Evolutionary conservation across 1,140 invertebrate species (phyloP).

Genomic region (Hylaeus anthracinus): DNA sequence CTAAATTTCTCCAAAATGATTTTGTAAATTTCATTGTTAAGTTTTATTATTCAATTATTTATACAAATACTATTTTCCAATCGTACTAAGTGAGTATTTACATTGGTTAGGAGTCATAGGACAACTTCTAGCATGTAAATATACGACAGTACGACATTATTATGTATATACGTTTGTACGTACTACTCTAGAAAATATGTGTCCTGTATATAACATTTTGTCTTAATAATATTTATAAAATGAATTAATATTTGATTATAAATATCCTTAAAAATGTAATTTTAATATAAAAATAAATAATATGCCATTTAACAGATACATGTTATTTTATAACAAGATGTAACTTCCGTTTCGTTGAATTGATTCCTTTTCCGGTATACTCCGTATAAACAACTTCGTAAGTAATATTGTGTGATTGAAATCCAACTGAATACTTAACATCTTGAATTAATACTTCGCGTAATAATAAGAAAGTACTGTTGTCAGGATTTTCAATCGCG

Average conservation of each 20-base stretch:
- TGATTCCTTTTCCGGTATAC: constrained; percentile 64
- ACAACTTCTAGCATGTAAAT: too few species aligned
- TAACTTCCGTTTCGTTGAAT: constrained; percentile 12
- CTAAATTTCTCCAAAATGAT: constrained; percentile 14
- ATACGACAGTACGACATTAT: too few species aligned
- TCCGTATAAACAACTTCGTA: constrained; percentile 58
- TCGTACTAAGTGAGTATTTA: background rate
- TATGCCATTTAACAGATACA: background rate
- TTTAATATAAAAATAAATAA: background rate
- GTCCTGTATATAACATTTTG: background rate
- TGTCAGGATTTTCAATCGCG: background rate
- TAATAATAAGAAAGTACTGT: background rate
- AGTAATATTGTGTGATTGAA: constrained; percentile 48
- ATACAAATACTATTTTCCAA: background rate
- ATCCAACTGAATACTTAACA: constrained; percentile 47
- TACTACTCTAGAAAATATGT: constrained; percentile 34
- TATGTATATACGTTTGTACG: too few species aligned
- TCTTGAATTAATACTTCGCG: constrained; percentile 5
- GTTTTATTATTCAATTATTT: constrained; percentile 1
- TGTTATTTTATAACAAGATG: background rate
- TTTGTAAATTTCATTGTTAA: constrained; percentile 50
- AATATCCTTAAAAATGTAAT: background rate
- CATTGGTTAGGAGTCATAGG: too few species aligned
- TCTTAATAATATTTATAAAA: background rate
- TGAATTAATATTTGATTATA: background rate